Percentiles rank a stretch among this genome's conserved stretches.
Evolutionary conservation across 2,797 vertebrate genomes (phyloP).

Genomic region (Chiloscyllium punctatum): DNA sequence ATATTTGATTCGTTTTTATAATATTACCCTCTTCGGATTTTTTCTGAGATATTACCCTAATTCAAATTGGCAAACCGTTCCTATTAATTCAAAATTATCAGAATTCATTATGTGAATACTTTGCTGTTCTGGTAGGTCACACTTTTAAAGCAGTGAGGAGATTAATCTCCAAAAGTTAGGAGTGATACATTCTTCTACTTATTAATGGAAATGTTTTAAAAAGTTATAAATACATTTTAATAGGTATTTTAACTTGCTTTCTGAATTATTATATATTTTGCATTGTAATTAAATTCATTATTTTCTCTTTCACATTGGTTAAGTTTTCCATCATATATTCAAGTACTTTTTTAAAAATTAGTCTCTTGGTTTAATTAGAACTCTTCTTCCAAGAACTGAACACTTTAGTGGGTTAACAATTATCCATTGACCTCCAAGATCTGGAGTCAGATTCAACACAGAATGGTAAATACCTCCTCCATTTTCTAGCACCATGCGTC

Average conservation of each 20-base stretch:
- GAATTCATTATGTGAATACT: slow-evolving; percentile 32
- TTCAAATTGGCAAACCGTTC: slow-evolving; percentile 27
- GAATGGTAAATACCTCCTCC: background rate
- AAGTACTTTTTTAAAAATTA: slow-evolving; percentile 2
- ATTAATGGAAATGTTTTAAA: background rate
- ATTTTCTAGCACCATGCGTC: background rate
- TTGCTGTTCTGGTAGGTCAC: slow-evolving; percentile 12
- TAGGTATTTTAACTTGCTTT: slow-evolving; percentile 9
- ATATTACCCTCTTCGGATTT: background rate
- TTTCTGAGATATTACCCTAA: background rate
- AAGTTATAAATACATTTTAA: background rate
- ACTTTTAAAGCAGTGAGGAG: slow-evolving; percentile 14
- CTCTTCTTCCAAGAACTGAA: background rate
- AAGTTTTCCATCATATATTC: background rate
- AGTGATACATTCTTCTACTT: background rate
- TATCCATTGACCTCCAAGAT: background rate
- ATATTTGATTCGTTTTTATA: background rate
- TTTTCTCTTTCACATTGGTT: background rate
- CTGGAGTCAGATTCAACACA: background rate
- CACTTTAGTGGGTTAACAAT: background rate
- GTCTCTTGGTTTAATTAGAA: background rate
- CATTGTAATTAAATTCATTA: background rate
- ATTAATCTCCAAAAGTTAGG: slow-evolving; percentile 25
- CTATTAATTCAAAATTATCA: slow-evolving; percentile 31
- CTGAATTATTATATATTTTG: slow-evolving; percentile 14